Conservation (phyloP, 2,888 invertebrate species). For the Antheraea yamamai region DNA sequence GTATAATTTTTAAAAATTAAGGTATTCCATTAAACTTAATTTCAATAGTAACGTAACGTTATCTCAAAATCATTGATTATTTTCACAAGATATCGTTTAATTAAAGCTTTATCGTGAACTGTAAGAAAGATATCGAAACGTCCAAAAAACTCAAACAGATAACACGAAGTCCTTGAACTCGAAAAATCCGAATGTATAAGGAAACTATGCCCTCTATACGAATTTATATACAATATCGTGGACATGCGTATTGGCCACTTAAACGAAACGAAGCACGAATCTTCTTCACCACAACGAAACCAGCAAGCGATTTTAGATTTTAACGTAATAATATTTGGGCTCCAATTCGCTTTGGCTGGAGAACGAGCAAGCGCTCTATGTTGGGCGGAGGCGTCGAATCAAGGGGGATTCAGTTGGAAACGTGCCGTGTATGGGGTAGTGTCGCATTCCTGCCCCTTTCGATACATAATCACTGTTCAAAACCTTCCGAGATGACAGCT, state of each 20-base stretch:
- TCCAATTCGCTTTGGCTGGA: conserved; percentile 39
- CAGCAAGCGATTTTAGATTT: conserved; percentile 46
- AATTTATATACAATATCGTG: conserved; percentile 75
- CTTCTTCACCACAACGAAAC: conserved; percentile 63
- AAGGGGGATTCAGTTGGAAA: conserved; percentile 78
- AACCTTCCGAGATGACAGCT: conserved; percentile 70
- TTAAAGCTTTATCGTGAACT: not conserved
- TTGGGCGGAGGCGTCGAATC: conserved; percentile 80
- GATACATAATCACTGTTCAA: conserved; percentile 67
- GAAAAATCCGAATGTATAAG: conserved; percentile 76
- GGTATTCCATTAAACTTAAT: not conserved
- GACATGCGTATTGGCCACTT: conserved; percentile 81
- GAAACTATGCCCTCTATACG: conserved; percentile 75
- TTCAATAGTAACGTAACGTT: not conserved
- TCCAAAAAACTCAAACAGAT: conserved; percentile 68
- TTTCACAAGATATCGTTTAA: not conserved
- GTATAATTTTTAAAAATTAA: not conserved
- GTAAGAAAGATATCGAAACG: conserved; percentile 48
- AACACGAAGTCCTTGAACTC: conserved; percentile 78
- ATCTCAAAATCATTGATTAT: not conserved
- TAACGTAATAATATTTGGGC: conserved; percentile 39
- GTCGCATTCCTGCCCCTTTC: conserved; percentile 62
- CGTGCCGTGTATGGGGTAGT: conserved; percentile 72
- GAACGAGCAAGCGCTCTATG: conserved; percentile 77
- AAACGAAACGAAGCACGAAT: conserved; percentile 75